A percentile compares a stretch with the other conserved stretches of the same genome.
phyloP scores from a whole-genome alignment of 2,888 invertebrate genomes.

The Xestia rhomboidea region DNA sequence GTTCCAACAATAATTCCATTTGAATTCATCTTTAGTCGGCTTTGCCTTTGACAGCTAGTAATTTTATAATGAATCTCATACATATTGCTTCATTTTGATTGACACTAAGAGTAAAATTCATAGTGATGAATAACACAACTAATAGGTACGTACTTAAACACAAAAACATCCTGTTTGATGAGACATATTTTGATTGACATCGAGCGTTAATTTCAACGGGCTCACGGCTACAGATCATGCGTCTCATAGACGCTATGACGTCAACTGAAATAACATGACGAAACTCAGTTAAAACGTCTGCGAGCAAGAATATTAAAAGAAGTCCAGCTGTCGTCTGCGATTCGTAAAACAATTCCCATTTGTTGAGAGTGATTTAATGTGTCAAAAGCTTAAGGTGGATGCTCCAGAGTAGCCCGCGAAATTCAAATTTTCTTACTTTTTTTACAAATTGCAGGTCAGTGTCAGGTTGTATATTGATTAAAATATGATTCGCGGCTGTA shows the following conservation, averaged over 20 bases:
- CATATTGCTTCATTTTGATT: background rate
- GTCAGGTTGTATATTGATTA: too few species aligned
- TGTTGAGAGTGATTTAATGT: constrained; percentile 7
- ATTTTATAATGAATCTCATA: background rate
- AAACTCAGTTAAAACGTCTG: constrained; percentile 4
- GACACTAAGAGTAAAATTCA: background rate
- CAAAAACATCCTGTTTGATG: constrained; percentile 30
- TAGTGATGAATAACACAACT: constrained; percentile 12
- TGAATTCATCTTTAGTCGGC: constrained; percentile 10
- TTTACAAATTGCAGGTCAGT: too few species aligned
- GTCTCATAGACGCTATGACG: constrained; percentile 34
- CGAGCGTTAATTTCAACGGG: constrained; percentile 33
- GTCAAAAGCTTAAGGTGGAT: constrained; percentile 40
- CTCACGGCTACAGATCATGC: constrained; percentile 17
- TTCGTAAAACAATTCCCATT: background rate
- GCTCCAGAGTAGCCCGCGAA: too few species aligned
- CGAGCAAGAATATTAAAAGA: constrained; percentile 1
- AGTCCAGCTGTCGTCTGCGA: background rate
- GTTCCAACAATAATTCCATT: constrained; percentile 17
- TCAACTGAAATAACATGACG: constrained; percentile 28
- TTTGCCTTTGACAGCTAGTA: background rate
- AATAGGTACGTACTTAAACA: background rate
- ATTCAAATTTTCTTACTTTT: too few species aligned
- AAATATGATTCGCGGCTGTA: too few species aligned
- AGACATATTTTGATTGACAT: constrained; percentile 45